A percentile compares a stretch with the other conserved stretches of the same genome.
Conservation (phyloP, 1,140 invertebrate species). For the Drosophila sproati region DNA sequence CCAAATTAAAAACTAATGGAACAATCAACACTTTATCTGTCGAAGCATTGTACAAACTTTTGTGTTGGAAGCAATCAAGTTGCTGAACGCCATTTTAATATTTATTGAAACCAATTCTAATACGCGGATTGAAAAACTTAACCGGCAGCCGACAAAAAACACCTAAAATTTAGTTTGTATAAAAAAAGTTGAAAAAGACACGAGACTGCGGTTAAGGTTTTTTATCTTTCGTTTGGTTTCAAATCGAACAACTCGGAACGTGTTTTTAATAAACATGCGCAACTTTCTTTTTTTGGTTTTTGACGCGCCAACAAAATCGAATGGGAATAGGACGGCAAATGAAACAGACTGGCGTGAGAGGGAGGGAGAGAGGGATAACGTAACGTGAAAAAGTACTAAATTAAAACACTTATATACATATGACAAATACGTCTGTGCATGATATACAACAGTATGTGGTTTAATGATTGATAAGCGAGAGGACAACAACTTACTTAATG, state of each 20-base stretch:
- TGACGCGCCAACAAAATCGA: constrained; percentile 40
- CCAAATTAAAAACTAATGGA: too few species aligned
- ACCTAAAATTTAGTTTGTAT: background rate
- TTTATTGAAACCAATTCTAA: background rate
- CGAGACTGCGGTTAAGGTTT: background rate
- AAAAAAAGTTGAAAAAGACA: background rate
- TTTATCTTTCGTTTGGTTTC: constrained; percentile 1
- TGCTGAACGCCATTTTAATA: background rate
- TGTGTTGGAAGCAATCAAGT: too few species aligned
- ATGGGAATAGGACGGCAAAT: constrained; percentile 25
- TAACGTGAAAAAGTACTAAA: constrained; percentile 2
- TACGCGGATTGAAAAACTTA: too few species aligned
- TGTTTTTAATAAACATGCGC: constrained; percentile 78
- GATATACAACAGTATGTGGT: background rate
- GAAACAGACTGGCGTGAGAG: constrained; percentile 36
- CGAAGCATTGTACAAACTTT: too few species aligned
- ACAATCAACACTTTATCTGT: too few species aligned
- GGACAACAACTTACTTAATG: constrained; percentile 74
- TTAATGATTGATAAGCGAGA: background rate
- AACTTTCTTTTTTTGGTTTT: constrained; percentile 76
- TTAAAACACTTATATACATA: background rate
- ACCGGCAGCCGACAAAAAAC: too few species aligned
- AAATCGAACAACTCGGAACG: constrained; percentile 54
- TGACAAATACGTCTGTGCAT: background rate
- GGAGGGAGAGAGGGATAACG: constrained; percentile 1